Evolutionary conservation across 2,797 vertebrate species (phyloP).

Genomic region (Ambastaia sidthimunki): DNA sequence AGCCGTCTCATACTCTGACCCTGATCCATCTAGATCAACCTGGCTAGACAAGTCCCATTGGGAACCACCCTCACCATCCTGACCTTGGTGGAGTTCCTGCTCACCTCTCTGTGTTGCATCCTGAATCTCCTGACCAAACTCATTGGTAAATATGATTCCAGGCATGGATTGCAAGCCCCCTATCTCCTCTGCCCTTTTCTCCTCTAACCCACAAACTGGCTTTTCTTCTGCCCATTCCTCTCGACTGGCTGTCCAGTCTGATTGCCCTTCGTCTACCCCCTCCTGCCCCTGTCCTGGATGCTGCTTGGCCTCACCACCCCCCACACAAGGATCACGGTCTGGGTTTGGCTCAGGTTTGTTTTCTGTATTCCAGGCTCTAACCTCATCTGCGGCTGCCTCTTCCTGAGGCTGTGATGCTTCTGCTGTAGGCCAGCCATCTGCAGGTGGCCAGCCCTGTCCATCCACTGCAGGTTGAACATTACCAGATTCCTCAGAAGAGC

Average conservation of each 20-base stretch:
- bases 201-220: constrained; percentile 37
- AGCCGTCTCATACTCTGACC: constrained; percentile 75
- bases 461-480: constrained; percentile 62
- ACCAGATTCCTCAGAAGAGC: constrained; percentile 58
- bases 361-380: constrained; percentile 73
- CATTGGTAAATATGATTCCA: constrained; percentile 76
- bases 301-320: constrained; percentile 53
- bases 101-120: constrained; percentile 57
- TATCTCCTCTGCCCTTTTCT: constrained; percentile 27
- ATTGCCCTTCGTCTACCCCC: constrained; percentile 39
- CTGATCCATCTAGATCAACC: constrained; percentile 71
- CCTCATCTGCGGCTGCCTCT: constrained; percentile 69
- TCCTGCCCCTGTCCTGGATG: constrained; percentile 42
- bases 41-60: constrained; percentile 56
- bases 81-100: constrained; percentile 52
- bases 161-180: constrained; percentile 68
- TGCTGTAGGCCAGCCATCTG: constrained; percentile 64
- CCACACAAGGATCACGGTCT: constrained; percentile 65
- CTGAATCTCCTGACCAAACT: constrained; percentile 72
- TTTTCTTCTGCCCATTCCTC: constrained; percentile 38
- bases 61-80: constrained; percentile 34
- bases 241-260: constrained; percentile 47
- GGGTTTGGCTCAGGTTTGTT: constrained; percentile 67
- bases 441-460: constrained; percentile 68
- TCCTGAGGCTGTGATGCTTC: constrained; percentile 64